Conservation (phyloP, 2,113 vertebrate genomes). For the Drymodes brunneopygia region DNA sequence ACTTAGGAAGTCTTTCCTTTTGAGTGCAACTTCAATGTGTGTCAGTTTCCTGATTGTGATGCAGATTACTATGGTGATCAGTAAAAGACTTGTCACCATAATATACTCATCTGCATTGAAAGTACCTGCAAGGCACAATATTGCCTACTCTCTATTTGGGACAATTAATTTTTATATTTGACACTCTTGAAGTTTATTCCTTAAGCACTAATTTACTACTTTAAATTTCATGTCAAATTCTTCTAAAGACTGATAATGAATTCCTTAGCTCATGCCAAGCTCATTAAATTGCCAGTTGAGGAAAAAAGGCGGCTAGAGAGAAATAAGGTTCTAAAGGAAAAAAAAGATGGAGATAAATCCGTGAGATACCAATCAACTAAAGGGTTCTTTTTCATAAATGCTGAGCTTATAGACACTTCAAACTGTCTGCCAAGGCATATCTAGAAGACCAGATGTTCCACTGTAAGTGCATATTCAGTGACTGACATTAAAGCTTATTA, state of each 20-base stretch:
- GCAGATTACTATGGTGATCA: background rate
- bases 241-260: background rate
- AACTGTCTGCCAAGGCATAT: background rate
- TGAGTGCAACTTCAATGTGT: background rate
- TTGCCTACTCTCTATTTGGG: background rate
- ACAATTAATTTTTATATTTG: background rate
- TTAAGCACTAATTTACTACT: background rate
- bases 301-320: background rate
- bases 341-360: background rate
- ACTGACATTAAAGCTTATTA: background rate
- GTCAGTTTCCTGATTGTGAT: background rate
- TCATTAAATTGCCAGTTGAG: background rate
- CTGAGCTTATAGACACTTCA: background rate
- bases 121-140: background rate
- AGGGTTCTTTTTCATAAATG: background rate
- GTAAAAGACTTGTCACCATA: background rate
- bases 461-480: background rate
- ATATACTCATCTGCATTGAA: background rate
- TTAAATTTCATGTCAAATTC: background rate
- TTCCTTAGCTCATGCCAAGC: background rate
- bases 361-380: background rate
- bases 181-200: background rate
- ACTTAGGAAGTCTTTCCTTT: background rate
- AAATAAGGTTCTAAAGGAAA: background rate
- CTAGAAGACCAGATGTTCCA: background rate